Base-by-base conservation (phyloP, 1,140 invertebrate genomes). In the Alviniconcha marisindica region DNA sequence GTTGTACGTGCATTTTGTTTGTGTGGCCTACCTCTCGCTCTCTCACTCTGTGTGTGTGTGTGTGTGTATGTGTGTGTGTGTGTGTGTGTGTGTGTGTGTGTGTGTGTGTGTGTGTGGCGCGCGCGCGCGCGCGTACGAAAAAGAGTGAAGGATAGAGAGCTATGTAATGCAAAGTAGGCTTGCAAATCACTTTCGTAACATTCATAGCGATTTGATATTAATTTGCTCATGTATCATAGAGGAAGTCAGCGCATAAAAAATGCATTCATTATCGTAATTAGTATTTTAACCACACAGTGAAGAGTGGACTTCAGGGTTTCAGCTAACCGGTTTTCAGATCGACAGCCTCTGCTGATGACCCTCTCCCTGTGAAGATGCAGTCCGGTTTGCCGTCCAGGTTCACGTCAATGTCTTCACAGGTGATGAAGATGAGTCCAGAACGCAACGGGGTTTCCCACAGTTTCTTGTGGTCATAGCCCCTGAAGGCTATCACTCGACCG, bases 321-420 rank as follows among this genome's bases (percentile, higher is more conserved):
- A 60, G 77, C 78, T 66, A 73, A 91, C 91, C 92, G 66, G 84
- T 90, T 14, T 71, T 71, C 12, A 89, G 83, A 77, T 92, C 86
- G 42, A 93, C 86, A 38, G 91, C 92, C 36, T 90, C 81, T n/a
- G 90, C 38, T 5, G 89, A 88, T 0, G 83, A 83, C 28, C 82
- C 80, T 54, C 89, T 82, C 21, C 92, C 92, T 76, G 87, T 86
- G 10, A 89, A 85, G 38, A 93, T 85, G 84, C 92, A 93, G 81
- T 92, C 91, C 14, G 74, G 80, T 3, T 82, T 74, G 15, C 89
- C 90, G 82, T 93, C 92, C 15, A 83, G 83, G 83, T 92, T 88
- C 12, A 91, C 85, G 83, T 93, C 92, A 74, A 92, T 87, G 12
- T 88, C 85, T 2, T 81, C 77, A 88, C 92, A 93, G 56, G 87